phyloP scores from a whole-genome alignment of 2,797 vertebrate species.

The Leptatherina wallacei region DNA sequence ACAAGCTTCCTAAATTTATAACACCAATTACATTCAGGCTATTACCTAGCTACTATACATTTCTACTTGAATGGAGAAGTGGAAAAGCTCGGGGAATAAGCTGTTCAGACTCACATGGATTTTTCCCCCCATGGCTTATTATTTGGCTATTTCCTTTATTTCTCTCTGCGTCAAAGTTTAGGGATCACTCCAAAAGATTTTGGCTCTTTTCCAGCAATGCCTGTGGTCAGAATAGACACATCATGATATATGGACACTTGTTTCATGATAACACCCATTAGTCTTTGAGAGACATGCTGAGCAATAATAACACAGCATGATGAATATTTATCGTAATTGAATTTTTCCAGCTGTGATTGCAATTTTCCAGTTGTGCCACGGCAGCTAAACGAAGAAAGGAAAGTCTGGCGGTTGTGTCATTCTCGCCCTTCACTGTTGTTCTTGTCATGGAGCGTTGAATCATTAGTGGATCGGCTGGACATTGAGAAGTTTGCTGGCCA shows the following conservation, averaged over 20 bases:
- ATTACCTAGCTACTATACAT: constrained; percentile 1
- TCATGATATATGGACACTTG: constrained; percentile 26
- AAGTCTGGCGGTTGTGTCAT: not conserved
- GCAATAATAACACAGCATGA: constrained; percentile 14
- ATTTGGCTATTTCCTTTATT: not conserved
- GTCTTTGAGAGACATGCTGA: not conserved
- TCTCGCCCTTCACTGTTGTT: constrained; percentile 24
- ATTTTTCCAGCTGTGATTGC: constrained; percentile 20
- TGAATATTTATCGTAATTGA: constrained; percentile 16
- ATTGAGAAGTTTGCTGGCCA: constrained; percentile 35
- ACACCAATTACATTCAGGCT: constrained; percentile 32
- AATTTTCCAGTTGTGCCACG: constrained; percentile 29
- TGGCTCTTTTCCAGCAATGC: not conserved
- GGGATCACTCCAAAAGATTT: constrained; percentile 10
- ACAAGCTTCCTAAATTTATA: constrained; percentile 17
- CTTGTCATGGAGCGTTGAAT: constrained; percentile 24
- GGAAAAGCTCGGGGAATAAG: constrained; percentile 1
- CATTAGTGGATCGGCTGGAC: constrained; percentile 45
- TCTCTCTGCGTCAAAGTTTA: not conserved
- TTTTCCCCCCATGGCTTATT: not conserved
- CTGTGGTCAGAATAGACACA: constrained; percentile 8
- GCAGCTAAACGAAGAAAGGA: constrained; percentile 13
- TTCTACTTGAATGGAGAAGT: not conserved
- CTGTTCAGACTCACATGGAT: not conserved
- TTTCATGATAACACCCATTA: constrained; percentile 19